phyloP scores from a whole-genome alignment of 2,797 vertebrate species.

The Sebastes flavidus region DNA sequence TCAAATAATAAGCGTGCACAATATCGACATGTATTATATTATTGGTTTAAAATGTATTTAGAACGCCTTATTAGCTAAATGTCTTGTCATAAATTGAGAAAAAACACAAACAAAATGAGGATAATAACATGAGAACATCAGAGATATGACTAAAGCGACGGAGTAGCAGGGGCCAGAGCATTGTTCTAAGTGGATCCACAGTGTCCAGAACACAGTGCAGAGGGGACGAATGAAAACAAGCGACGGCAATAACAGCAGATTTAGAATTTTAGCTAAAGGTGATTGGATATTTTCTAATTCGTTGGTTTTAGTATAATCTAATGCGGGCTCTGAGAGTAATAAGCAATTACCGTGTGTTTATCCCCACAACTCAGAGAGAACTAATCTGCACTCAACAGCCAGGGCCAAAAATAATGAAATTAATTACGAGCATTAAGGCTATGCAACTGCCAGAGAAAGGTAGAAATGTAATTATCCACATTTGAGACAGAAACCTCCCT shows the following conservation, averaged over 20 bases:
- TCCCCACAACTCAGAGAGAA: constrained; percentile 69
- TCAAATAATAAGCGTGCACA: not conserved
- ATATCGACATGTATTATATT: not conserved
- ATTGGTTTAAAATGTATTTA: not conserved
- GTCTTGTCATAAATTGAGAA: not conserved
- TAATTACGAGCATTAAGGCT: constrained; percentile 77
- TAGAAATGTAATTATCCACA: constrained; percentile 81
- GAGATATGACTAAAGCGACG: not conserved
- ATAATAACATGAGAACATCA: not conserved
- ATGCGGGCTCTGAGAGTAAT: constrained; percentile 71
- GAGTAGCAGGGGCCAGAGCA: not conserved
- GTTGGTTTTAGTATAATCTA: constrained; percentile 72
- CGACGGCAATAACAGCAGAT: not conserved
- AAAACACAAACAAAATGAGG: not conserved
- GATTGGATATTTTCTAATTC: constrained; percentile 76
- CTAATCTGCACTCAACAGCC: constrained; percentile 77
- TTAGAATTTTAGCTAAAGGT: constrained; percentile 59
- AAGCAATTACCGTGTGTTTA: constrained; percentile 77
- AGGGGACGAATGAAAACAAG: constrained; percentile 25
- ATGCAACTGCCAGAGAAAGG: constrained; percentile 72
- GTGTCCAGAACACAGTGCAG: not conserved
- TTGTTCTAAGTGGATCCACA: not conserved
- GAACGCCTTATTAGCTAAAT: not conserved
- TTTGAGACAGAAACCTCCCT: constrained; percentile 64
- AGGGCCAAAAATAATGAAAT: constrained; percentile 81